Evolutionary conservation across 2,113 vertebrate species (phyloP), one percentile per base, ranked within the genome.

Genomic region (Marmota monax): DNA sequence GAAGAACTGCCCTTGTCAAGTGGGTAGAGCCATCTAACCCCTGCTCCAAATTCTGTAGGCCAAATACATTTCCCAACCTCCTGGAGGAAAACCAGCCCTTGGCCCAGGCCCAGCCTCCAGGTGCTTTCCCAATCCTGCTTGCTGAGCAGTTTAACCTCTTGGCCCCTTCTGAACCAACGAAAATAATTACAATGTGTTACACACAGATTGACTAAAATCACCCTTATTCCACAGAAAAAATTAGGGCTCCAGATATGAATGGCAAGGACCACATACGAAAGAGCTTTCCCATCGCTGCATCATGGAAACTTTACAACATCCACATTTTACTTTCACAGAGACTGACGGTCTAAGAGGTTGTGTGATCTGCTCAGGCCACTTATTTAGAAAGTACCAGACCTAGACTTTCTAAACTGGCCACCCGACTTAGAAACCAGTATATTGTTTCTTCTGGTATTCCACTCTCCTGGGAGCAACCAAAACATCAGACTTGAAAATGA

Each of bases 91-190:
- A 48, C 45, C 22, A 61, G 91, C 58, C 79, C 22, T 29, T 82
- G 96, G 73, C 78, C 79, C 34, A 37, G 37, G 69, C 48, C 69
- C 82, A 72, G 86, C 65, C 84, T 93, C 39, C 61, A 78, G 84
- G 94, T 0, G 0, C 73, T 97, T 97, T 96, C 96, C 69, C 69
- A 91, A 84, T 85, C 39, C 39, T 67, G 51, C 45, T 67, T 67
- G 72, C 58, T 58, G 90, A 96, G 88, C 70, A 83, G 45, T 96
- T 90, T 95, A 85, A 95, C 80, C 84, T 90, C 9, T 1, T 67
- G 76, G 48, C 67, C 73, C 58, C 23, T 83, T 34, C 83, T 76
- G 76, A 48, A 88, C 53, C 70, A 93, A 95, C 73, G 53, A 77
- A 93, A 88, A 96, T n/a, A 12, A 77, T 20, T 87, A 32, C 79